Conservation (phyloP, 1,140 invertebrate species). For the Pseudomyrmex dendroicus region DNA sequence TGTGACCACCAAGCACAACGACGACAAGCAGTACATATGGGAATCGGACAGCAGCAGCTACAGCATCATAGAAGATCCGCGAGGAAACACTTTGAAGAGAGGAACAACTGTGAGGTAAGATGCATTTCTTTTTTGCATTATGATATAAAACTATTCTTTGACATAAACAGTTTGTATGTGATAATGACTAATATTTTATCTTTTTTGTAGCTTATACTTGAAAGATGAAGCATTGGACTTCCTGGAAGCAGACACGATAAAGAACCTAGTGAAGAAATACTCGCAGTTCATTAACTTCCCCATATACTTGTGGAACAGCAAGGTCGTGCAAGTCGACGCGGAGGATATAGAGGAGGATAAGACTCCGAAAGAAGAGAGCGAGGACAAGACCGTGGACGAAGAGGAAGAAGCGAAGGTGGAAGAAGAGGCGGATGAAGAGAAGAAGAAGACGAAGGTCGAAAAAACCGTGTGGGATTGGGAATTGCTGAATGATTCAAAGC, state of each 20-base stretch:
- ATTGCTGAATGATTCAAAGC: constrained; percentile 97
- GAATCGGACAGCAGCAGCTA: constrained; percentile 97
- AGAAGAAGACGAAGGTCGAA: constrained; percentile 94
- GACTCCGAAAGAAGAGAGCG: constrained; percentile 84
- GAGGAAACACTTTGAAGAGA: constrained; percentile 95
- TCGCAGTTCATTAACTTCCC: constrained; percentile 99
- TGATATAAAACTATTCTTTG: too few relatives aligned
- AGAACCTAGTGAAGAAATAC: constrained; percentile 97
- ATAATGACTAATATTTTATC: background rate
- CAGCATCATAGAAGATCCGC: constrained; percentile 96
- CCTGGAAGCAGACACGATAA: constrained; percentile 96
- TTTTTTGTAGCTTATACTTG: constrained; percentile 90
- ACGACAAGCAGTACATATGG: constrained; percentile 99
- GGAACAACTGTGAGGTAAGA: constrained; percentile 89
- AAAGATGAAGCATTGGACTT: constrained; percentile 99
- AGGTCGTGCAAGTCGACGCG: constrained; percentile 95
- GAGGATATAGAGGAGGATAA: constrained; percentile 86
- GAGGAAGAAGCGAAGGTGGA: constrained; percentile 88
- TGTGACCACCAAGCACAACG: constrained; percentile 98
- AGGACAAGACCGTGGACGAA: constrained; percentile 88
- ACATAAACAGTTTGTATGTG: too few relatives aligned
- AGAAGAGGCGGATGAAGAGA: constrained; percentile 87
- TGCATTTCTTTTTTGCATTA: background rate
- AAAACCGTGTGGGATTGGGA: constrained; percentile 99
- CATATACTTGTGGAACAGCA: constrained; percentile 98